phyloP scores from a whole-genome alignment of 2,888 invertebrate species.

The Synergus umbraculus region DNA sequence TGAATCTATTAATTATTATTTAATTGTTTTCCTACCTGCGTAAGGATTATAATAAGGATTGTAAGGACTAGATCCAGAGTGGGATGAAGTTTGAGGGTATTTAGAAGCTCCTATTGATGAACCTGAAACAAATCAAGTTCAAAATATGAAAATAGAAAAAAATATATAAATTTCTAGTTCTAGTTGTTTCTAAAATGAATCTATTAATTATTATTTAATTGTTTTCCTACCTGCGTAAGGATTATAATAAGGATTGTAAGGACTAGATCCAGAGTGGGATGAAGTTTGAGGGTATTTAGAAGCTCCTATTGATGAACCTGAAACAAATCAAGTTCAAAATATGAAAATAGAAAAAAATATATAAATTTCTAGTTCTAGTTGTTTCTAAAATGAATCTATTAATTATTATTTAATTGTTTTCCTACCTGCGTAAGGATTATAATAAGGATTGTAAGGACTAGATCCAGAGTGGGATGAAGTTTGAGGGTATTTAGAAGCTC shows the following conservation, averaged over 20 bases:
- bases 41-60: slow-evolving; percentile 4
- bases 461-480: neutral
- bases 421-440: neutral
- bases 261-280: neutral
- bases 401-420: neutral
- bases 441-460: slow-evolving; percentile 17
- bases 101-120: slow-evolving; percentile 17
- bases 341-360: neutral
- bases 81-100: slow-evolving; percentile 21
- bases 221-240: neutral
- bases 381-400: neutral
- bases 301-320: slow-evolving; percentile 18
- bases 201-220: neutral
- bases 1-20: neutral
- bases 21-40: neutral
- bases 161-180: no score
- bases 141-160: neutral
- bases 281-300: slow-evolving; percentile 28
- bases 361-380: no score
- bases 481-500: slow-evolving; percentile 23
- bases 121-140: slow-evolving; percentile 18
- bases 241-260: slow-evolving; percentile 14
- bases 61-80: neutral
- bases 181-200: neutral
- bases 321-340: neutral